Evolutionary conservation across 2,888 invertebrate species (phyloP).

Genomic region (Xylophagus ater): DNA sequence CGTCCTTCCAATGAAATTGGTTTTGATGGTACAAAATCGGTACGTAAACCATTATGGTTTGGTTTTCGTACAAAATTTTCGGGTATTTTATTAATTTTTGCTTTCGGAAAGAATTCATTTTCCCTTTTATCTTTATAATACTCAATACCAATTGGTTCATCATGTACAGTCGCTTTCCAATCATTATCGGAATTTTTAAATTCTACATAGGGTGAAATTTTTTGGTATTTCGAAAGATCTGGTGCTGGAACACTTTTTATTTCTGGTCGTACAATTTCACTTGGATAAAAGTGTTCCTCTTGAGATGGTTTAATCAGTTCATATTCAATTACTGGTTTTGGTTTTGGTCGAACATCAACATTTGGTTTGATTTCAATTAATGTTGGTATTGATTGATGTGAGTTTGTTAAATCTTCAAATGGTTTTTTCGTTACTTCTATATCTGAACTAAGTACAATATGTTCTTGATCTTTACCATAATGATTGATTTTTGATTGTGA

Average conservation of each 20-base stretch:
- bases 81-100: constrained; percentile 11
- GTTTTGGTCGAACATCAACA: constrained; percentile 21
- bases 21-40: constrained; percentile 26
- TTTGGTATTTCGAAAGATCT: constrained; percentile 20
- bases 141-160: constrained; percentile 1
- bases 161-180: constrained; percentile 29
- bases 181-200: constrained; percentile 24
- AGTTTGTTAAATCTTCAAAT: constrained; percentile 32
- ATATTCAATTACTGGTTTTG: constrained; percentile 16
- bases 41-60: constrained; percentile 19
- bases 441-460: constrained; percentile 37
- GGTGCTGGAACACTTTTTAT: constrained; percentile 20
- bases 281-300: constrained; percentile 27
- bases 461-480: constrained; percentile 38
- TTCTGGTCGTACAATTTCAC: constrained; percentile 13
- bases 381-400: constrained; percentile 33
- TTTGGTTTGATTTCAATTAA: constrained; percentile 35
- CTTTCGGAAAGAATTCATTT: neutral
- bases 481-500: constrained; percentile 40
- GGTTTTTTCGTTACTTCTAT: constrained; percentile 29
- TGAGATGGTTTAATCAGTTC: constrained; percentile 25
- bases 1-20: constrained; percentile 15
- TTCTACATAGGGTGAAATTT: constrained; percentile 16
- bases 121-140: neutral
- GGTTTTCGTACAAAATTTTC: constrained; percentile 21